These are phyloP conservation scores for Metalampra italica DNA, from an alignment of 2,888 invertebrate genomes.

Conservation along the genomic window DNA sequence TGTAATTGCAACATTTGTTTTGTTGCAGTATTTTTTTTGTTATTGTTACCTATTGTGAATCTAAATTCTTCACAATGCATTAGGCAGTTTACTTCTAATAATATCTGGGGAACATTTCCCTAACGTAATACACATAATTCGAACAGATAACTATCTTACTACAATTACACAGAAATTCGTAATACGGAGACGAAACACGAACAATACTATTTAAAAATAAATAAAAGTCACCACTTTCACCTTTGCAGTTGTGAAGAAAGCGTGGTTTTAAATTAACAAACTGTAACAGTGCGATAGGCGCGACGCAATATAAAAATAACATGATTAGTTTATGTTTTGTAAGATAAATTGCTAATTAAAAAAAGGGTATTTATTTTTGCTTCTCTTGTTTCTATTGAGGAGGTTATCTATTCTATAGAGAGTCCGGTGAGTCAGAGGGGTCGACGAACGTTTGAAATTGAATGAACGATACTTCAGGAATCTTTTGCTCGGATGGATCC, in stretches of 20 bases:
- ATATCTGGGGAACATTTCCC: background rate
- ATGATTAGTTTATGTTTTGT: constrained; percentile 32
- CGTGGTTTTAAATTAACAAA: constrained; percentile 68
- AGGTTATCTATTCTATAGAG: too few relatives aligned
- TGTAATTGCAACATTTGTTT: too few relatives aligned
- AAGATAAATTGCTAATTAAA: constrained; percentile 37
- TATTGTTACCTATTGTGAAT: too few relatives aligned
- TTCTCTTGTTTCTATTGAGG: too few relatives aligned
- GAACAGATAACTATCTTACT: constrained; percentile 20
- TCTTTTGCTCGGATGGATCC: too few relatives aligned
- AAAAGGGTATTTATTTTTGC: background rate
- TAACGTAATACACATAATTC: constrained; percentile 9
- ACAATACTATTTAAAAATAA: constrained; percentile 26
- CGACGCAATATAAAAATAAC: constrained; percentile 19
- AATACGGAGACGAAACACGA: constrained; percentile 5
- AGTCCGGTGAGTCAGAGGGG: too few relatives aligned
- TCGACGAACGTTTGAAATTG: background rate
- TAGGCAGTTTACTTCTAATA: too few relatives aligned
- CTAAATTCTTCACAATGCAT: too few relatives aligned
- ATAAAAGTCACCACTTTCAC: constrained; percentile 49
- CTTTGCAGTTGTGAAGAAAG: constrained; percentile 52
- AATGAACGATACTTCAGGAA: too few relatives aligned
- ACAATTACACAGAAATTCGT: constrained; percentile 16
- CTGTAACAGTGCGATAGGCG: constrained; percentile 48
- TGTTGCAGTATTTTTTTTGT: too few relatives aligned